Conservation (phyloP, 2,113 vertebrate species). For the Indri indri region DNA sequence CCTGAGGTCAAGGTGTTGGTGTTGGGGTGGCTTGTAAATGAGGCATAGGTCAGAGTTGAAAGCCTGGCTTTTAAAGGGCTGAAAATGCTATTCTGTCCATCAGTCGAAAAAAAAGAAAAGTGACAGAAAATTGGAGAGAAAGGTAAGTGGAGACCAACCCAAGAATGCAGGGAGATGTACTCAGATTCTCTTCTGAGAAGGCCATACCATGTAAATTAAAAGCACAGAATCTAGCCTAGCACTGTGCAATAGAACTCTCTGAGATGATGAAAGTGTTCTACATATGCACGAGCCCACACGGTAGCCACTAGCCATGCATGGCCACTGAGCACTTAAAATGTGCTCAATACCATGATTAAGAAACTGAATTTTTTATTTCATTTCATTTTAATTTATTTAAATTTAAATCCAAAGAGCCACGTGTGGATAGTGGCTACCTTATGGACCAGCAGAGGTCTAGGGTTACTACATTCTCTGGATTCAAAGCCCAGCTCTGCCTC, state of each 20-base stretch:
- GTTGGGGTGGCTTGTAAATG: neutral
- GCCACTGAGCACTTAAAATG: conserved; percentile 14
- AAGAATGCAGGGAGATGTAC: neutral
- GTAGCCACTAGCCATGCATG: neutral
- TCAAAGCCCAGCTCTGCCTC: neutral
- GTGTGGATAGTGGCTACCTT: neutral
- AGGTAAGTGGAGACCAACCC: neutral
- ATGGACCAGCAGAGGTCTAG: neutral
- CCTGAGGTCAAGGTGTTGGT: neutral
- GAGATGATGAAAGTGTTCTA: neutral
- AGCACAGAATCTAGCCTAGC: neutral
- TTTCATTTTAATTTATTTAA: conserved; percentile 14
- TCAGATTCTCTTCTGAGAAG: conserved; percentile 10
- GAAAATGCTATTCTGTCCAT: neutral
- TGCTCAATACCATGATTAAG: neutral
- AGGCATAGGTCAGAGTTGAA: neutral
- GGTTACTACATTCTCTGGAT: neutral
- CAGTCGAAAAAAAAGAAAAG: neutral
- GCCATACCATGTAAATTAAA: neutral
- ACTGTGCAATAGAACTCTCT: neutral
- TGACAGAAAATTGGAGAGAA: conserved; percentile 39
- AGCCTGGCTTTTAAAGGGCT: neutral
- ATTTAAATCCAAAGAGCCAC: neutral
- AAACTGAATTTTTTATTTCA: conserved; percentile 26
- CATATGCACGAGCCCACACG: neutral